Conservation (phyloP, 2,113 vertebrate genomes). For the Heliornis fulica region DNA sequence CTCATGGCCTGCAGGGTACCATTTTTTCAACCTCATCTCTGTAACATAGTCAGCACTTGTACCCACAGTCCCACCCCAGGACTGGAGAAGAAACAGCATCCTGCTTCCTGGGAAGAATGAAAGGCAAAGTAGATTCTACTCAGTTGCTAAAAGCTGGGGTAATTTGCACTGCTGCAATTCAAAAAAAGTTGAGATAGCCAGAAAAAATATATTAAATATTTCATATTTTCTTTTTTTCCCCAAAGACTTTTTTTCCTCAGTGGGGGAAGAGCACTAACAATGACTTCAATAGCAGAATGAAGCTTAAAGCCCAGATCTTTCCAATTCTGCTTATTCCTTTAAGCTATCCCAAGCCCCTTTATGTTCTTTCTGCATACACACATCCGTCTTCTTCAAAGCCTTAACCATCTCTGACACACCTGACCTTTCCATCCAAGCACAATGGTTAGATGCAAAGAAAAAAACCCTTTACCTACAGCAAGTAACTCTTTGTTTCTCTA, state of each 20-base stretch:
- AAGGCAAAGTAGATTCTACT: not conserved
- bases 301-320: conserved; percentile 41
- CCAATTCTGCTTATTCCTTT: conserved; percentile 38
- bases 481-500: conserved; percentile 36
- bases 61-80: not conserved
- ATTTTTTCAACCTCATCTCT: not conserved
- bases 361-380: conserved; percentile 52
- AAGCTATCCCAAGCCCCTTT: conserved; percentile 46
- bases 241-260: not conserved
- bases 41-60: not conserved
- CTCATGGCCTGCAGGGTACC: not conserved
- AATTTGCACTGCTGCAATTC: conserved; percentile 8
- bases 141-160: not conserved
- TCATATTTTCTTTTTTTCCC: not conserved
- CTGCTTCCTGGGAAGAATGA: not conserved
- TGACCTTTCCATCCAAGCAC: conserved; percentile 58
- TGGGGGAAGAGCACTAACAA: not conserved
- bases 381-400: conserved; percentile 64
- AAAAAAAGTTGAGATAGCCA: not conserved
- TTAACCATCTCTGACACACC: conserved; percentile 61
- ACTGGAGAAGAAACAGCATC: not conserved
- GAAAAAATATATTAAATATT: conserved; percentile 25
- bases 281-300: conserved; percentile 19
- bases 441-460: conserved; percentile 15
- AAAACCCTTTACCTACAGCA: conserved; percentile 31